A percentile compares a stretch with the other conserved stretches of the same genome.
Conservation (phyloP, 2,888 invertebrate species). For the Megalurothrips usitatus region DNA sequence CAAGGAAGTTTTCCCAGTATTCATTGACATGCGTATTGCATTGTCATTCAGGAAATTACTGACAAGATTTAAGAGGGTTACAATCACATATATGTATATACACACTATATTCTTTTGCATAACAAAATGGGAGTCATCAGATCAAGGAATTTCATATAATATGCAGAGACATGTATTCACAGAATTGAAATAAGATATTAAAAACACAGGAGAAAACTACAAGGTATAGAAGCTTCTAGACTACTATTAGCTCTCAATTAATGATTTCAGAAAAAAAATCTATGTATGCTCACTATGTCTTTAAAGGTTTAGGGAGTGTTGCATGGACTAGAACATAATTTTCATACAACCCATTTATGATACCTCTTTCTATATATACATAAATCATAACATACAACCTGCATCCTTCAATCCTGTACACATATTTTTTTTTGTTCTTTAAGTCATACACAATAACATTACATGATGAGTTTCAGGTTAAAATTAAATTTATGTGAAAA, state of each 20-base stretch:
- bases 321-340: conserved; percentile 7
- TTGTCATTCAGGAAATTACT: too few relatives aligned
- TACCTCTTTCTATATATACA: neutral
- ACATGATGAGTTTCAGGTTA: neutral
- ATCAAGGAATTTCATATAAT: too few relatives aligned
- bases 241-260: neutral
- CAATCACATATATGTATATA: too few relatives aligned
- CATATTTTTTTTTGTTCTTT: neutral
- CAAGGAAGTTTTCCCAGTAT: too few relatives aligned
- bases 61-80: too few relatives aligned
- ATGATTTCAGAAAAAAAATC: neutral
- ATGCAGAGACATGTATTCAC: too few relatives aligned
- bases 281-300: neutral
- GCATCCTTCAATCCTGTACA: neutral
- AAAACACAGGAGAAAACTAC: too few relatives aligned
- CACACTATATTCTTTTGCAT: too few relatives aligned
- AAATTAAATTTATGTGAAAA: neutral
- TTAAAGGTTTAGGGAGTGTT: neutral
- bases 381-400: neutral
- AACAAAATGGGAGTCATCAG: too few relatives aligned
- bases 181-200: too few relatives aligned
- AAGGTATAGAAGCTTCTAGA: neutral
- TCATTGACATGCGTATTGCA: too few relatives aligned
- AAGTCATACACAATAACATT: neutral
- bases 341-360: conserved; percentile 19